A percentile compares a stretch with the other conserved stretches of the same genome.
Evolutionary conservation across 2,888 invertebrate genomes (phyloP).

Genomic region (Nomada fucata): DNA sequence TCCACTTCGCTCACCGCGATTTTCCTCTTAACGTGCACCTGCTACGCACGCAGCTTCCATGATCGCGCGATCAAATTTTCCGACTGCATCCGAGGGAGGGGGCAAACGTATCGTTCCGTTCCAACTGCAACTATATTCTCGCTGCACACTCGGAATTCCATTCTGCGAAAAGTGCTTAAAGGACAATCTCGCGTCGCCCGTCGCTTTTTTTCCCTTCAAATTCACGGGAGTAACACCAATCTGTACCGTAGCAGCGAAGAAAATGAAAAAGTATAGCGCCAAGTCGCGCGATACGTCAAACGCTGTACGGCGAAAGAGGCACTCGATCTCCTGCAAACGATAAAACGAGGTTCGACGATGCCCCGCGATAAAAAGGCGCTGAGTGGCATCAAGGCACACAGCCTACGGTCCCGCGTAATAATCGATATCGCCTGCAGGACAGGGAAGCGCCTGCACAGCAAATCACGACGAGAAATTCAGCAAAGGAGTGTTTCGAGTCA

Average conservation of each 20-base stretch:
- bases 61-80: no score
- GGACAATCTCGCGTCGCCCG: no score
- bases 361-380: conserved; percentile 1
- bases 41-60: no score
- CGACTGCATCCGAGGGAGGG: no score
- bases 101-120: no score
- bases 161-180: no score
- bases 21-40: no score
- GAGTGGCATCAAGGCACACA: not conserved
- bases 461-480: conserved; percentile 57
- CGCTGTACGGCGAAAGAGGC: not conserved
- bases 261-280: not conserved
- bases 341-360: not conserved
- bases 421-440: conserved; percentile 50
- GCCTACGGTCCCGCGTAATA: conserved; percentile 55
- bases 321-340: not conserved
- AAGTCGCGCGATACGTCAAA: not conserved
- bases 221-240: not conserved
- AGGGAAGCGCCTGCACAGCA: conserved; percentile 53
- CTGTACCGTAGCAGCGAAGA: not conserved
- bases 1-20: no score
- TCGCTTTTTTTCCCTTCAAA: no score
- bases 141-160: no score
- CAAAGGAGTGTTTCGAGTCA: conserved; percentile 58
- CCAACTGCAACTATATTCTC: no score